Base-by-base conservation (phyloP, 2,888 invertebrate species). In the Drosophila atripex region DNA sequence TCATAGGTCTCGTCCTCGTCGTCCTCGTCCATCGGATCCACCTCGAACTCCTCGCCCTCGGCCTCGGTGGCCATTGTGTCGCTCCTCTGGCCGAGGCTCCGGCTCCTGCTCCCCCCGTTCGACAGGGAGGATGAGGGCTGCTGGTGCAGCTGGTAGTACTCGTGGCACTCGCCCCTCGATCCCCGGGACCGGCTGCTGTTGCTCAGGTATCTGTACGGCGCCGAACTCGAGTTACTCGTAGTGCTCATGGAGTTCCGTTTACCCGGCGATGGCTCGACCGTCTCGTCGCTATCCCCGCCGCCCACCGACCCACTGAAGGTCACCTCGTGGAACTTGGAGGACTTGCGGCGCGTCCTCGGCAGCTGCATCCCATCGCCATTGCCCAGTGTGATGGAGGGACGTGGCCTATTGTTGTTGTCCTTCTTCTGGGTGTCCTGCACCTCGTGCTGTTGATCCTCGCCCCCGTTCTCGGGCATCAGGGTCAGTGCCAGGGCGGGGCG, bases 291-390 rank as follows among this genome's bases (percentile, higher is more conserved):
- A 3, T 86, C 88, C 23, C 88, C 85, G 21, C 88, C 88, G 1
- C 89, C 89, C 3, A 90, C 88, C 53, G 89, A 89, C 41, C 89
- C 89, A 9, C 90, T 90, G 54, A 90, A 90, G 25, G 90, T 90
- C 11, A 90, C 89, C 75, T 90, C 89, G 38, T 90, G 89, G 38
- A 82, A 80, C 35, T 89, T 90, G 0, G 89, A 89, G 11, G 89
- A 88, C 59, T 90, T 89, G 49, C 89, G 83, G 1, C 86, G 80
- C 0, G 75, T 28, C 1, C 80, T 69, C 1, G 73, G 69, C 49
- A 59, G 5, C 1, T 56, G 47, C 47, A 74, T 59, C 6, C 47
- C 58, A 43, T 69, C 73, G 3, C 77, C 77, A 49, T 74, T 80
- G 51, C 64, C 64, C 45, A 74, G 61, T 1, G 76, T 61, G 1